Conservation (phyloP, 92 coral and sea anemone species). For the Scolanthus callimorphus region DNA sequence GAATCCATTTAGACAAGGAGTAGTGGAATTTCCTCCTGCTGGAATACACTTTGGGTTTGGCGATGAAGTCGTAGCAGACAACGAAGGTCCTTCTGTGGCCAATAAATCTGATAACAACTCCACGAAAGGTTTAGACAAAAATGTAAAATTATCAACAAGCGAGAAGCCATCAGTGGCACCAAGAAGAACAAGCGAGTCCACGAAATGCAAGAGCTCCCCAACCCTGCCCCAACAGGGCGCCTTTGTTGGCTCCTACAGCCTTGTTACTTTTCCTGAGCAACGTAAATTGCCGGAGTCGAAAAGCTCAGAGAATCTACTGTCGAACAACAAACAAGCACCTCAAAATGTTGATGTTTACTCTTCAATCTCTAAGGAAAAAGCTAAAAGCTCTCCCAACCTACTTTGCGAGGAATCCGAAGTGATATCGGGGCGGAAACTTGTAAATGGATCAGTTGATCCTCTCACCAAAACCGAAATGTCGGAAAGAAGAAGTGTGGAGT, state of each 20-base stretch:
- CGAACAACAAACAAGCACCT: not conserved
- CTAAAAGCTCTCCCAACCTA: not conserved
- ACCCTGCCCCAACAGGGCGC: not conserved
- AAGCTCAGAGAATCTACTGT: no score
- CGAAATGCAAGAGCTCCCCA: not conserved
- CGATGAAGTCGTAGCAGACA: constrained; percentile 13
- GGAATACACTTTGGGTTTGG: not conserved
- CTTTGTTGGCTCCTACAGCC: not conserved
- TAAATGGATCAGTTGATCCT: not conserved
- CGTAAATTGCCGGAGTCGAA: not conserved
- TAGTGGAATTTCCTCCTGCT: not conserved
- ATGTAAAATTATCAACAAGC: no score
- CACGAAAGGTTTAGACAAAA: no score
- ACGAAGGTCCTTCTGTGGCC: no score
- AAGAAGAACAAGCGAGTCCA: constrained; percentile 18
- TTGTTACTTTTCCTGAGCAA: not conserved
- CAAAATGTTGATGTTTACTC: not conserved
- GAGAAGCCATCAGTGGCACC: constrained; percentile 6
- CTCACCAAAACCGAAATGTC: not conserved
- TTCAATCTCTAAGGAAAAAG: not conserved
- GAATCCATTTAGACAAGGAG: no score
- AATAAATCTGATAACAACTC: no score
- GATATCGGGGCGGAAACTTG: not conserved
- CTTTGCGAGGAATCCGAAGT: not conserved
- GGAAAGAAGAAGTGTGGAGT: constrained; percentile 1